Conservation (phyloP, 2,797 vertebrate species). For the Diglossa cyanea region DNA sequence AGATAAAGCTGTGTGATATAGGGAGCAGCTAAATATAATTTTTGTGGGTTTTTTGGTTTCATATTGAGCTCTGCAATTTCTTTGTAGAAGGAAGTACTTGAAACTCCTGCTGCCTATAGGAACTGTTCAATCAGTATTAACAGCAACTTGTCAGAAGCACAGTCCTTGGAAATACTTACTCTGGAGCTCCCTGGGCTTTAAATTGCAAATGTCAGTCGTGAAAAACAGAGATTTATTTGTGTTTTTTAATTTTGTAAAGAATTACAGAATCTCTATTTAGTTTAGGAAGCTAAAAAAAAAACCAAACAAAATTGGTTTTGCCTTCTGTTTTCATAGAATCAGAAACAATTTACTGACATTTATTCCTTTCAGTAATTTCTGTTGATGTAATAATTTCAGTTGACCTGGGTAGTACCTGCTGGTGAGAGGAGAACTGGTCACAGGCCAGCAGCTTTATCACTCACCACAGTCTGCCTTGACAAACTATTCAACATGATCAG, state of each 20-base stretch:
- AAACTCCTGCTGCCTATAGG: constrained; percentile 56
- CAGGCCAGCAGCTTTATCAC: constrained; percentile 48
- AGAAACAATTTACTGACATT: not conserved
- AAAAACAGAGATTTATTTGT: not conserved
- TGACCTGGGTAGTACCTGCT: constrained; percentile 64
- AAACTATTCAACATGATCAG: constrained; percentile 8
- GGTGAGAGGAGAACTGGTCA: constrained; percentile 37
- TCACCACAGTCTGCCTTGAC: constrained; percentile 57
- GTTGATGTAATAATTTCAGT: constrained; percentile 40
- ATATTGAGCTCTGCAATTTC: not conserved
- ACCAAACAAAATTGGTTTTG: constrained; percentile 27
- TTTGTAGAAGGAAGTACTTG: constrained; percentile 47
- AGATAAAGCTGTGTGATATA: not conserved
- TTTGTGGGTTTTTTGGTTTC: constrained; percentile 3
- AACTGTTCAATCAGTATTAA: constrained; percentile 63
- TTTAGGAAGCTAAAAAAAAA: constrained; percentile 18
- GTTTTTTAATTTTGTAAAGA: not conserved
- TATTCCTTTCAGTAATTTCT: constrained; percentile 42
- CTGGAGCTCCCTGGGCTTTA: not conserved
- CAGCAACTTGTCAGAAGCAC: constrained; percentile 15
- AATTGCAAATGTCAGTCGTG: not conserved
- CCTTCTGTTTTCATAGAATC: not conserved
- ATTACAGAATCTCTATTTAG: not conserved
- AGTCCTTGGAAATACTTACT: not conserved
- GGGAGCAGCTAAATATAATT: constrained; percentile 52